Base-by-base conservation (phyloP, 2,888 invertebrate species). In the Plebejus melissa region DNA sequence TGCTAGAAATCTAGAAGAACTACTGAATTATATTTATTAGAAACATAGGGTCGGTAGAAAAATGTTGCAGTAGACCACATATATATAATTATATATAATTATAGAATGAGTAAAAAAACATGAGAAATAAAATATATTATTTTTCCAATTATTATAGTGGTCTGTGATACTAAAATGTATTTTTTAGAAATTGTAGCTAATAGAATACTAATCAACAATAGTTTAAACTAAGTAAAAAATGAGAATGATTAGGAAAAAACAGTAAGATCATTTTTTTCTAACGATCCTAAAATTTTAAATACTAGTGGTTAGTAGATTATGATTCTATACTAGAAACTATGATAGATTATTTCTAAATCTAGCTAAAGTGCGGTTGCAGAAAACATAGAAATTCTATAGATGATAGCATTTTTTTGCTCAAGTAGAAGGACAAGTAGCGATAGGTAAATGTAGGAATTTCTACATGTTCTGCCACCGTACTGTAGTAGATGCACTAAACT, bases 41-140 rank as follows among this genome's bases (percentile, higher is more conserved):
- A 58, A 13, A 65, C 22, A 7, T 32, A 36, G 65, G 65, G 13
- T 65, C 65, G 65, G 65, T 65, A 65, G 65, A 65, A 65, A 65
- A 65, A 65, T 58, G n/a, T 58, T n/a, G 6, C 7, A 7, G 7
- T 22, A 58, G 58, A 58, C 58, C 22, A 58, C 58, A 58, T 22
- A 22, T 22, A 6, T n/a, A 0, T 22, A 22, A 22, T 58, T 58
- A 22, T 32, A n/a, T 58, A 58, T 5, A 58, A 58, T 58, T 32
- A n/a, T 58, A 58, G n/a, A 58, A 58, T 58, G 7, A 22, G 4
- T 22, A 54, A 4, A 54, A 58, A 22, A 13, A 22, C 22, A 58
- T 22, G 22, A 22, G 6, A 58, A 7, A 22, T 22, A 1, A n/a
- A 13, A 50, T 4, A 13, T 50, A 1, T 22, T 4, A n/a, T 13